Conservation (phyloP, 2,888 invertebrate genomes). For the Zele albiditarsus region DNA sequence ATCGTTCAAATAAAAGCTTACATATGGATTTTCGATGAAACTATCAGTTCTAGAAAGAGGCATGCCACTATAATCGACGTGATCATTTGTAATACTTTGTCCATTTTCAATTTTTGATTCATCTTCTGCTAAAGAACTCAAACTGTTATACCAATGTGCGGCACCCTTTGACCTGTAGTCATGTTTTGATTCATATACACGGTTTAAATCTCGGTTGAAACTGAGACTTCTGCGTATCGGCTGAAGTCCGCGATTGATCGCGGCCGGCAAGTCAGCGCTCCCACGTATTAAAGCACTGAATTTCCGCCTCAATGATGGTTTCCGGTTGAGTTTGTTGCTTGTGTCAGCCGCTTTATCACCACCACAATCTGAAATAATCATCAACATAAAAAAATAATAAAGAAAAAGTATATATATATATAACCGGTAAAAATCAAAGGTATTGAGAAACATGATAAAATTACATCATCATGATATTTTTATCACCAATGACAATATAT, state of each 20-base stretch:
- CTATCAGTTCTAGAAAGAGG: conserved; percentile 58
- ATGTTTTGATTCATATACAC: conserved; percentile 49
- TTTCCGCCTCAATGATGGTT: conserved; percentile 64
- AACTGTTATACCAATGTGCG: conserved; percentile 67
- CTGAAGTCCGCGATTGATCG: conserved; percentile 65
- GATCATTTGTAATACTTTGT: conserved; percentile 42
- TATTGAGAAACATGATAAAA: neutral
- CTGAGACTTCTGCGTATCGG: conserved; percentile 67
- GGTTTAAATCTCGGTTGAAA: conserved; percentile 66
- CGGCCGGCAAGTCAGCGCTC: conserved; percentile 67
- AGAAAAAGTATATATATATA: neutral
- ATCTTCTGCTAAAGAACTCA: conserved; percentile 65
- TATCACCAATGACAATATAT: conserved; percentile 1
- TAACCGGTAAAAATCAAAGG: neutral
- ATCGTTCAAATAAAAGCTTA: conserved; percentile 50
- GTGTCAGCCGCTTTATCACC: conserved; percentile 27
- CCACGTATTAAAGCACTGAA: conserved; percentile 63
- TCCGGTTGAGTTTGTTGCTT: conserved; percentile 58
- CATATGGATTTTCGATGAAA: conserved; percentile 59
- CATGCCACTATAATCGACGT: conserved; percentile 43
- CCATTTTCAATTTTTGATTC: conserved; percentile 53
- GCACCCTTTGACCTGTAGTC: conserved; percentile 57
- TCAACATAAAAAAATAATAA: neutral
- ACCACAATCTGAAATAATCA: conserved; percentile 16
- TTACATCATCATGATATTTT: neutral